Conservation (phyloP, 1,140 invertebrate species). For the Lucilia cuprina region DNA sequence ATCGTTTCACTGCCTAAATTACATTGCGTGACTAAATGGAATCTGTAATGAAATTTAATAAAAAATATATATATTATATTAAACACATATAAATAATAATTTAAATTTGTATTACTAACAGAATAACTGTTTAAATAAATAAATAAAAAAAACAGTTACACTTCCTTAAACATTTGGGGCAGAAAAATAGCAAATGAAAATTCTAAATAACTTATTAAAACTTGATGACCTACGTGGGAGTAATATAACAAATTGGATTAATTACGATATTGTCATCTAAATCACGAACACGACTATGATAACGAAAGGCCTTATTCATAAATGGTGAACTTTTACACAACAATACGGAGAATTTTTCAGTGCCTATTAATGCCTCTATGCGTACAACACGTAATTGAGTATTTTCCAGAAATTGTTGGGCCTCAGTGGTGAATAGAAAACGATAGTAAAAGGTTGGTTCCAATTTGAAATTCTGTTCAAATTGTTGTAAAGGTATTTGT, state of each 20-base stretch:
- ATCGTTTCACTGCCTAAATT: slow-evolving; percentile 50
- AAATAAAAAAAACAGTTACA: background rate
- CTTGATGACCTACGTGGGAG: slow-evolving; percentile 57
- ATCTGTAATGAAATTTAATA: slow-evolving; percentile 46
- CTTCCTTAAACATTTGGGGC: background rate
- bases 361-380: slow-evolving; percentile 57
- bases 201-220: slow-evolving; percentile 17
- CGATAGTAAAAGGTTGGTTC: slow-evolving; percentile 56
- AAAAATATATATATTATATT: slow-evolving; percentile 28
- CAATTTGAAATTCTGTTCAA: slow-evolving; percentile 53
- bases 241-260: slow-evolving; percentile 60
- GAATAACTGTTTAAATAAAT: background rate
- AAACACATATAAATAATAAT: background rate
- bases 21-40: slow-evolving; percentile 60
- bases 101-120: background rate
- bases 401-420: slow-evolving; percentile 59
- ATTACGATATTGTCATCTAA: slow-evolving; percentile 59
- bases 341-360: slow-evolving; percentile 51
- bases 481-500: slow-evolving; percentile 21
- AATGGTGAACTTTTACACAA: slow-evolving; percentile 51
- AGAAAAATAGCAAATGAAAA: background rate
- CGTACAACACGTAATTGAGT: slow-evolving; percentile 55
- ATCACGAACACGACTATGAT: slow-evolving; percentile 56
- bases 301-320: slow-evolving; percentile 49
- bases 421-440: slow-evolving; percentile 52